phyloP scores from a whole-genome alignment of 64 coral and sea anemone genomes.

The Cladopsammia gracilis region DNA sequence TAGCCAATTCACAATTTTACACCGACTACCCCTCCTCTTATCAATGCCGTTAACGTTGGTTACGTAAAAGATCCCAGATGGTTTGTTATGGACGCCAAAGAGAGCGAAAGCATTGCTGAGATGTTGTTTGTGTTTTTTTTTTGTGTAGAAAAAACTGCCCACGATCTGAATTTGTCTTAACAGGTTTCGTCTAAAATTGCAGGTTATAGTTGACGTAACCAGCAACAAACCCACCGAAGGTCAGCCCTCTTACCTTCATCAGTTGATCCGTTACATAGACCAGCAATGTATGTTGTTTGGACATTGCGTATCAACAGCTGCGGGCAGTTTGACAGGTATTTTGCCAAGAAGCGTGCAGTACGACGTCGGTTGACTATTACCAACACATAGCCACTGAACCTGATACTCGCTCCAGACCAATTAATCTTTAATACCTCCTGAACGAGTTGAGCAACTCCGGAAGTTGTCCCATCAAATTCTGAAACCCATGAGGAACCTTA shows the following conservation, averaged over 20 bases:
- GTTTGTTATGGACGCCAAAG: too few species aligned
- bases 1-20: too few species aligned
- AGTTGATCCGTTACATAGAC: slow-evolving; percentile 2
- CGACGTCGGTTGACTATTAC: slow-evolving; percentile 78
- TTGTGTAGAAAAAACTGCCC: too few species aligned
- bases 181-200: too few species aligned
- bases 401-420: slow-evolving; percentile 16
- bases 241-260: slow-evolving; percentile 40
- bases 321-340: slow-evolving; percentile 38
- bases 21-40: too few species aligned
- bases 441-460: slow-evolving; percentile 68
- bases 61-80: too few species aligned
- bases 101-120: too few species aligned
- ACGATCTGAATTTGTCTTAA: too few species aligned
- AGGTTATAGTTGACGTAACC: too few species aligned
- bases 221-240: too few species aligned
- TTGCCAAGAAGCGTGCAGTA: slow-evolving; percentile 68
- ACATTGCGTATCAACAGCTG: slow-evolving; percentile 20
- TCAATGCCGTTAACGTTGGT: too few species aligned
- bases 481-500: slow-evolving; percentile 29
- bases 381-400: slow-evolving; percentile 43
- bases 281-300: slow-evolving; percentile 38
- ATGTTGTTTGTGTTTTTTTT: too few species aligned
- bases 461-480: slow-evolving; percentile 12
- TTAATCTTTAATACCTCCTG: slow-evolving; percentile 53